Evolutionary conservation across 2,888 invertebrate genomes (phyloP).

Genomic region (Didymodactylos carnosus): DNA sequence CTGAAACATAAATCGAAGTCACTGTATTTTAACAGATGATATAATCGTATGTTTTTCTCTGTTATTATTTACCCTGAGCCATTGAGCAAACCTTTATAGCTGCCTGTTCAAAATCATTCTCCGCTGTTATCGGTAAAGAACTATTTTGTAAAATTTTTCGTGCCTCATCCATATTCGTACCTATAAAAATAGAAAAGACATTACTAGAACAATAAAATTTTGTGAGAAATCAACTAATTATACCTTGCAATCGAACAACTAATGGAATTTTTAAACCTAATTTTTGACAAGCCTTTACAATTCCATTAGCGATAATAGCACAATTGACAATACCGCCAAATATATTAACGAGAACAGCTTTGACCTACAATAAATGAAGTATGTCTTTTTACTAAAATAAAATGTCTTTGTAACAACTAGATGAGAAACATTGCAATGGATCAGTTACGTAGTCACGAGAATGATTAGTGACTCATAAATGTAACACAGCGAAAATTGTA

Average conservation of each 20-base stretch:
- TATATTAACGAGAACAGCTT: slow-evolving; percentile 85
- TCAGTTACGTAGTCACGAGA: no score
- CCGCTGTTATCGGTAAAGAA: slow-evolving; percentile 59
- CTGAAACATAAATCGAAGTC: not conserved
- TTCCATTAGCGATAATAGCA: slow-evolving; percentile 80
- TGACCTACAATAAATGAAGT: slow-evolving; percentile 51
- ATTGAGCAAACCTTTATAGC: slow-evolving; percentile 48
- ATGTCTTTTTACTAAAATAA: no score
- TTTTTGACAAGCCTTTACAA: slow-evolving; percentile 64
- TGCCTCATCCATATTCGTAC: slow-evolving; percentile 66
- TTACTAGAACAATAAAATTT: no score
- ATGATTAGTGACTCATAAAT: no score
- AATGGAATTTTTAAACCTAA: slow-evolving; percentile 59
- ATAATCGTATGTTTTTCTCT: no score
- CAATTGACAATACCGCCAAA: slow-evolving; percentile 99
- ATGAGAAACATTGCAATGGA: no score
- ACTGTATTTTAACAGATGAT: not conserved
- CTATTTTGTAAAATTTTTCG: slow-evolving; percentile 60
- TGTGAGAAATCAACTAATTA: no score
- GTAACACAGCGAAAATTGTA: no score
- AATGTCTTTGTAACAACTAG: no score
- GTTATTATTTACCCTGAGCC: not conserved
- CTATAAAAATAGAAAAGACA: no score
- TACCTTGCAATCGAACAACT: slow-evolving; percentile 78
- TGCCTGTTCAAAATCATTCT: slow-evolving; percentile 70